Conservation (phyloP, 2,888 invertebrate genomes). For the Chymomyza fuscimana region DNA sequence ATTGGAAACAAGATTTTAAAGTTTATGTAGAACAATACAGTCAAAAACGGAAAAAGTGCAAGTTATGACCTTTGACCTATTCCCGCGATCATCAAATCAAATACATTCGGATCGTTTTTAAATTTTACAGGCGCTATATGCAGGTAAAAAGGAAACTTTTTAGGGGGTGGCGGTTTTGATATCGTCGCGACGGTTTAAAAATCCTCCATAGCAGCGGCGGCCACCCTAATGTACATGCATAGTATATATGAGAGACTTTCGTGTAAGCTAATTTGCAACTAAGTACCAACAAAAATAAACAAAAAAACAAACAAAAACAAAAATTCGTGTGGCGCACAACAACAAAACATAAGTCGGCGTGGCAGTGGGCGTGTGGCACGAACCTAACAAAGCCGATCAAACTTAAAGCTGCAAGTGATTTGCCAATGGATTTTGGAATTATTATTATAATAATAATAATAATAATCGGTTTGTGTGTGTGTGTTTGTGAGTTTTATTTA, state of each 20-base stretch:
- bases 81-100: too few species aligned
- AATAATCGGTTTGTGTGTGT: conserved; percentile 11
- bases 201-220: too few species aligned
- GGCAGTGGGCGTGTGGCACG: neutral
- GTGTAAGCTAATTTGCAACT: conserved; percentile 9
- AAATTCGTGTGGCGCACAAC: neutral
- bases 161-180: too few species aligned
- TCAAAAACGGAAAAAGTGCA: too few species aligned
- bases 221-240: too few species aligned
- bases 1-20: too few species aligned
- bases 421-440: neutral
- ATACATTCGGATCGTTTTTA: too few species aligned
- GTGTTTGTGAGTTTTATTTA: neutral
- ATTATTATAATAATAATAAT: neutral
- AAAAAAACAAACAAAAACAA: neutral
- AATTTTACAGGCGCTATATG: too few species aligned
- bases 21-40: too few species aligned
- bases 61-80: too few species aligned
- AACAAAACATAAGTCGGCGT: neutral
- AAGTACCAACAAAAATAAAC: neutral
- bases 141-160: too few species aligned
- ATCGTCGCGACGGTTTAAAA: too few species aligned
- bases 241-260: neutral
- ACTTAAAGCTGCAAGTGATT: neutral
- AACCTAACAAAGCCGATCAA: neutral